These are phyloP conservation scores for Strigamia crassipes DNA, from an alignment of 2,888 invertebrate genomes.

Conservation along the genomic window DNA sequence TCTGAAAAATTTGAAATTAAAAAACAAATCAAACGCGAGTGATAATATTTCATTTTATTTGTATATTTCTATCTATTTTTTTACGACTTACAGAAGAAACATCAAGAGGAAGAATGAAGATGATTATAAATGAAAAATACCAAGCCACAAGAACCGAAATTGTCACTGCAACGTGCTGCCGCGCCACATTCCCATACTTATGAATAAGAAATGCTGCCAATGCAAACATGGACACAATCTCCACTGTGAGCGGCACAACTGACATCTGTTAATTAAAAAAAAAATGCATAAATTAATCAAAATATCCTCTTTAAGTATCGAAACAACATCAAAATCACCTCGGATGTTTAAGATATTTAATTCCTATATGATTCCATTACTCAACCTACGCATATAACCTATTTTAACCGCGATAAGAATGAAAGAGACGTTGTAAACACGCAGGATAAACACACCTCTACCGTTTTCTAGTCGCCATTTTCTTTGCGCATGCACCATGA, in stretches of 20 bases:
- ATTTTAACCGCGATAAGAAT: neutral
- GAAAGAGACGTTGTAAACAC: neutral
- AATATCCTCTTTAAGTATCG: neutral
- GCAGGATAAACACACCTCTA: neutral
- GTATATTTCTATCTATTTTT: too few species aligned
- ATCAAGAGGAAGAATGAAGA: slow-evolving; percentile 95
- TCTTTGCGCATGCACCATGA: neutral
- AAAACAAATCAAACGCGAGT: too few species aligned
- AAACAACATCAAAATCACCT: neutral
- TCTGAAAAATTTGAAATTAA: slow-evolving; percentile 60
- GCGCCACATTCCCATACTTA: slow-evolving; percentile 93
- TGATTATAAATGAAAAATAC: slow-evolving; percentile 98
- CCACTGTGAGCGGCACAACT: slow-evolving; percentile 75
- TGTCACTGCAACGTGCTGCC: slow-evolving; percentile 92
- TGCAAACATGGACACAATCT: slow-evolving; percentile 76
- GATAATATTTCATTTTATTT: too few species aligned
- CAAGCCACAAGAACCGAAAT: slow-evolving; percentile 92
- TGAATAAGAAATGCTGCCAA: slow-evolving; percentile 80
- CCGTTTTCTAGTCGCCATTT: neutral
- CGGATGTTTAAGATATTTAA: neutral
- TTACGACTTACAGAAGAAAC: slow-evolving; percentile 84
- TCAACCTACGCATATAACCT: neutral
- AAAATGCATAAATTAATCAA: neutral
- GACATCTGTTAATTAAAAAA: slow-evolving; percentile 64
- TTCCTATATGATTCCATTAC: neutral